Evolutionary conservation across 2,888 invertebrate species (phyloP), one percentile per base, ranked within the genome.

Genomic region (Tenthredo scrophulariae): DNA sequence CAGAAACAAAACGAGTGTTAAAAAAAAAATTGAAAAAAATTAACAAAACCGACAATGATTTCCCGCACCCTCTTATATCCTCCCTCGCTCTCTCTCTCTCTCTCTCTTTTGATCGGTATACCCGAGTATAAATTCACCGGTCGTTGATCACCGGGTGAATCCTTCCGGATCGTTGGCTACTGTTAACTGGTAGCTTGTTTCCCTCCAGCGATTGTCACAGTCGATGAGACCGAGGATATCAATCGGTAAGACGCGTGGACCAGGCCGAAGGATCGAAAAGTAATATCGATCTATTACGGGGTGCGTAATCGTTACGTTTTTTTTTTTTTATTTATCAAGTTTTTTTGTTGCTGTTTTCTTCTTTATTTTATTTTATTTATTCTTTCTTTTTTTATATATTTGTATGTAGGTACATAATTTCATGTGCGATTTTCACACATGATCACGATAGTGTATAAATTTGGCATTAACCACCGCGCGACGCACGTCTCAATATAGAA

Each of bases 141-240:
- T 89, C 87, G 88, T 89, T 89, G 88, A 86, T 88, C 87, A 89
- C 89, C 85, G 88, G 85, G 88, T 87, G 88, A 89, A 90, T 89
- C 89, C 88, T 88, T 90, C 89, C 89, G 90, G 88, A 90, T 90
- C 89, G 88, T 75, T 89, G 88, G 82, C 77, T 85, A 82, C 86
- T 54, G 46, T 74, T 46, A 37, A 54, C 67, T 67, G 26, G 87
- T 74, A 87, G 85, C 33, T 33, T 67, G 67, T 86, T 87, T 85
- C 79, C 85, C 77, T 84, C 85, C 85, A 85, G 85, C 85, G 86
- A 84, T 86, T 87, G 88, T 89, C 89, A 89, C 88, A 89, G 87
- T 88, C 86, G 83, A 74, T n/a, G 72, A 84, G 85, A 65, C 50
- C 86, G 67, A 85, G 70, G 86, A 85, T 86, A 84, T 87, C 82